phyloP scores from a whole-genome alignment of 2,113 vertebrate genomes.

The Phocoena phocoena region DNA sequence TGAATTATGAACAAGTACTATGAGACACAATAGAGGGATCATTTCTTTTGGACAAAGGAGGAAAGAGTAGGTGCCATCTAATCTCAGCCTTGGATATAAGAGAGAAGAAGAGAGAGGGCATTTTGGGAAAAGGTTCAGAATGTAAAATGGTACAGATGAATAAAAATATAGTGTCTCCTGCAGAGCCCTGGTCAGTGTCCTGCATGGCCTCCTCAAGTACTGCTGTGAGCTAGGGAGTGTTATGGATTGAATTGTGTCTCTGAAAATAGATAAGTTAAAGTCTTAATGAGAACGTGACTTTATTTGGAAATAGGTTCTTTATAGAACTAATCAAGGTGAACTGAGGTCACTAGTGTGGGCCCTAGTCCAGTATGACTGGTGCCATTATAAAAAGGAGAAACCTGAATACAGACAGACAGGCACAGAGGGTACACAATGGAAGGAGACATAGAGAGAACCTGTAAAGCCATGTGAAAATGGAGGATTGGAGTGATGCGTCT shows the following conservation, averaged over 20 bases:
- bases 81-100: background rate
- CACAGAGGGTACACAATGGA: background rate
- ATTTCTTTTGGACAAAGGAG: background rate
- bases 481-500: background rate
- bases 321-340: background rate
- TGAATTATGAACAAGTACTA: background rate
- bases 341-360: background rate
- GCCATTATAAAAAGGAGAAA: background rate
- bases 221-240: background rate
- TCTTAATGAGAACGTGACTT: background rate
- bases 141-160: background rate
- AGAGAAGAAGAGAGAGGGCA: background rate
- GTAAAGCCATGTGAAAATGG: background rate
- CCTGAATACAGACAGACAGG: background rate
- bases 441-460: background rate
- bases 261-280: background rate
- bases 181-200: background rate
- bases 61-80: background rate
- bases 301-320: background rate
- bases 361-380: background rate
- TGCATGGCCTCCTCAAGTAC: background rate
- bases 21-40: background rate
- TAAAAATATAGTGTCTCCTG: background rate
- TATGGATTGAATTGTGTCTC: background rate
- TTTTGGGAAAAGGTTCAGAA: background rate